Conservation (phyloP, 2,113 vertebrate species). For the Catharus minimus region DNA sequence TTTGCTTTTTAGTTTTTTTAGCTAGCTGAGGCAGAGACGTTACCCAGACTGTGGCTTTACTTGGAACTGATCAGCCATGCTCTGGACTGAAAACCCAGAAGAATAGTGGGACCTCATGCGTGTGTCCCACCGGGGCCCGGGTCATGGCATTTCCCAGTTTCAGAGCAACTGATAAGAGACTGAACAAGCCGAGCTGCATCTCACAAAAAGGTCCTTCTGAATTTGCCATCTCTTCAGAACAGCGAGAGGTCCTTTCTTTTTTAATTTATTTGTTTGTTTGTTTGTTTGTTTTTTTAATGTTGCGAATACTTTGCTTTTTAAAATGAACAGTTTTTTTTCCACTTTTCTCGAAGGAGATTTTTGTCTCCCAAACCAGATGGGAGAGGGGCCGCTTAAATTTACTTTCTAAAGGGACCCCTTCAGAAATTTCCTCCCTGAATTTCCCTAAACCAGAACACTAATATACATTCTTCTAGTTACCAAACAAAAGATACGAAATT, state of each 20-base stretch:
- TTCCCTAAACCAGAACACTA: not conserved
- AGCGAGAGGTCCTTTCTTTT: not conserved
- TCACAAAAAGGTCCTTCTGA: not conserved
- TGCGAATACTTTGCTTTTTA: not conserved
- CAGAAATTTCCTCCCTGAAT: not conserved
- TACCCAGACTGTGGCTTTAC: not conserved
- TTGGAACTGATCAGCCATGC: not conserved
- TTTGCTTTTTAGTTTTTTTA: not conserved
- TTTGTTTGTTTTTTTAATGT: not conserved
- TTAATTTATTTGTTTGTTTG: not conserved
- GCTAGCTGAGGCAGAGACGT: not conserved
- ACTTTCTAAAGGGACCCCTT: not conserved
- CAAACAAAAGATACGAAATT: not conserved
- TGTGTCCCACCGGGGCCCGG: accelerated
- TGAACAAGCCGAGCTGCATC: not conserved
- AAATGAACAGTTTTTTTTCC: not conserved
- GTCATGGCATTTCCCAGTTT: accelerated
- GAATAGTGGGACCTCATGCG: not conserved
- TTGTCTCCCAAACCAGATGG: accelerated
- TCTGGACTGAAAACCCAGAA: not conserved
- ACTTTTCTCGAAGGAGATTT: not conserved
- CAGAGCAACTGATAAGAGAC: not conserved
- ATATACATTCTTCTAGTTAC: not conserved
- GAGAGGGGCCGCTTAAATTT: not conserved
- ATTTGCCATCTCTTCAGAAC: not conserved